Evolutionary conservation across 2,888 invertebrate genomes (phyloP), one percentile per base, ranked within the genome.

Genomic region (Frankliniella fusca): DNA sequence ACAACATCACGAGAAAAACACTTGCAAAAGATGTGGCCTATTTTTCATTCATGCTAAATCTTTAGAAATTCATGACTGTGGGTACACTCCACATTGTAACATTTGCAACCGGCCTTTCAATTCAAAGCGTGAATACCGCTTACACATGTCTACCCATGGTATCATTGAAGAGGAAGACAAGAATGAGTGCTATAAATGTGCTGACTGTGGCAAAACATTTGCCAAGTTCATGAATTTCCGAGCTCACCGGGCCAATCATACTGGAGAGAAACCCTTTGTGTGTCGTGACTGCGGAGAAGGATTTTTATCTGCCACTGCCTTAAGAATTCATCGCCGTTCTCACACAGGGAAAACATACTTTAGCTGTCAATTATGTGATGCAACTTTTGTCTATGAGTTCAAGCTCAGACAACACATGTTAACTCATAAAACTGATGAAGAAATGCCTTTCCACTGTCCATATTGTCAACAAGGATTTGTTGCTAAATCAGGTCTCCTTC

Each of bases 181-280:
- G 27, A 76, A 76, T 23, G 70, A 76, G 27, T 76, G 70, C 12
- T 76, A 76, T 10, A 76, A 76, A 27, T 76, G 70, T 23, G n/a
- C 70, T 27, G 70, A 76, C 27, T 76, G 70, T 76, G 70, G 70
- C 27, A 76, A 76, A 76, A 76, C 70, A 23, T 76, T 76, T 76
- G 70, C 70, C 1, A 76, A 76, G 70, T 76, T 76, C 23, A 76
- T 76, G 70, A 76, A 76, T 27, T 76, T 76, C 27, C 70, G 70
- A 27, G 70, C 70, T 10, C 70, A 76, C 27, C n/a, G 70, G 5
- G 70, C 70, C 12, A 76, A 76, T 23, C 70, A 76, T 27, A 76
- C 70, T 11, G 70, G 70, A 76, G 70, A 76, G 12, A 76, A 76
- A 76, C 70, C 70, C 27, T 76, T 76, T 76, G 70, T 76, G 12